Evolutionary conservation across 2,888 invertebrate genomes (phyloP).

Genomic region (Ophonus ardosiacus): DNA sequence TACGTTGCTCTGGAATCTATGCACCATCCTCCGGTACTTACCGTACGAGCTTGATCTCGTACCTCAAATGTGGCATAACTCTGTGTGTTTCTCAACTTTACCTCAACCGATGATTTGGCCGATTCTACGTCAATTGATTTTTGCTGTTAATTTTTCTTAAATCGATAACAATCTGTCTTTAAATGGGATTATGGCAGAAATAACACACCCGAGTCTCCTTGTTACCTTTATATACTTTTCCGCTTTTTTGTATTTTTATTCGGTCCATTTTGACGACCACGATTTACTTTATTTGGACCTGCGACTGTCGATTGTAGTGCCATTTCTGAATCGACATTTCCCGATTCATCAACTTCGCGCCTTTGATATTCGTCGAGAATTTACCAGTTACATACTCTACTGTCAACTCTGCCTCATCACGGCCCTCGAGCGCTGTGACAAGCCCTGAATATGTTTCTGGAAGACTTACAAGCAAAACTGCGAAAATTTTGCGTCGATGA

Average conservation of each 20-base stretch:
- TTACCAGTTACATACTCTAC: background rate
- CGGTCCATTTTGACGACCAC: background rate
- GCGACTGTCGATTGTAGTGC: background rate
- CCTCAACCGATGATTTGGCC: background rate
- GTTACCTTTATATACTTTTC: background rate
- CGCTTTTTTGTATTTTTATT: too few species aligned
- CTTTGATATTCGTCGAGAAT: background rate
- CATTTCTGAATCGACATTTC: background rate
- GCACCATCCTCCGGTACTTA: background rate
- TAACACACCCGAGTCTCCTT: background rate
- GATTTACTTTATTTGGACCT: background rate
- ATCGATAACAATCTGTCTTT: background rate
- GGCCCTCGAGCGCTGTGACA: background rate
- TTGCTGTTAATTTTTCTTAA: background rate
- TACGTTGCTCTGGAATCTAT: background rate
- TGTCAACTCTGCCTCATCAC: background rate
- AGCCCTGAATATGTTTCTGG: background rate
- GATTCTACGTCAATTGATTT: background rate
- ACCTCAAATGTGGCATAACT: background rate
- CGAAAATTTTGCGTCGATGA: conserved; percentile 10
- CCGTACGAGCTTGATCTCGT: background rate
- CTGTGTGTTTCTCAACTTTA: too few species aligned
- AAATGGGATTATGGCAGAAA: background rate
- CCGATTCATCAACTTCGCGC: background rate
- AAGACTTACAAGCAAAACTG: background rate